phyloP scores from a whole-genome alignment of 2,113 vertebrate genomes.

The Phalacrocorax pelagicus region DNA sequence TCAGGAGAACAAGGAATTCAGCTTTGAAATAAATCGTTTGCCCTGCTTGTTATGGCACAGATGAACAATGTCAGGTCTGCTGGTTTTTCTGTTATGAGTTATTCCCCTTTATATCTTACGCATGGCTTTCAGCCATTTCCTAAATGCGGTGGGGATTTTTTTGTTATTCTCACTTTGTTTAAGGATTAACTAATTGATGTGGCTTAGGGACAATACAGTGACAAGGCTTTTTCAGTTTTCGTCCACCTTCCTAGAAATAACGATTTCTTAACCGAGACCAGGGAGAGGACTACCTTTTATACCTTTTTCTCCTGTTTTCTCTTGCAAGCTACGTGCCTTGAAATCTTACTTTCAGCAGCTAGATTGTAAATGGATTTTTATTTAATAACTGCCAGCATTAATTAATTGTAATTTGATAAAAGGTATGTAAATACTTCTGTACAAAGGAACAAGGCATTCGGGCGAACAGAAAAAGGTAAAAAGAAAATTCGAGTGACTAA shows the following conservation, averaged over 20 bases:
- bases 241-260: background rate
- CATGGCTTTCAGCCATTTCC: background rate
- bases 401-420: background rate
- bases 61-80: background rate
- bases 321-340: background rate
- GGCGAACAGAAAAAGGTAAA: background rate
- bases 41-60: background rate
- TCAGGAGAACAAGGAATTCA: slow-evolving; percentile 1
- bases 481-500: background rate
- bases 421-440: background rate
- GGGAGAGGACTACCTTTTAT: background rate
- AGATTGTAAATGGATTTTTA: background rate
- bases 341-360: background rate
- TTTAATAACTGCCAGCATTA: background rate
- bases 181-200: background rate
- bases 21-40: background rate
- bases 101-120: background rate
- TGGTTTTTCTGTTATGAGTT: background rate
- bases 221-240: background rate
- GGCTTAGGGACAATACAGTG: background rate
- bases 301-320: background rate
- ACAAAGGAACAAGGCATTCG: background rate
- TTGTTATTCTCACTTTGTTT: background rate
- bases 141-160: background rate
- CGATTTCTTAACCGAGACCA: background rate